A percentile compares a stretch with the other conserved stretches of the same genome.
Conservation (phyloP, 2,797 vertebrate species). For the Vespertilio murinus region DNA sequence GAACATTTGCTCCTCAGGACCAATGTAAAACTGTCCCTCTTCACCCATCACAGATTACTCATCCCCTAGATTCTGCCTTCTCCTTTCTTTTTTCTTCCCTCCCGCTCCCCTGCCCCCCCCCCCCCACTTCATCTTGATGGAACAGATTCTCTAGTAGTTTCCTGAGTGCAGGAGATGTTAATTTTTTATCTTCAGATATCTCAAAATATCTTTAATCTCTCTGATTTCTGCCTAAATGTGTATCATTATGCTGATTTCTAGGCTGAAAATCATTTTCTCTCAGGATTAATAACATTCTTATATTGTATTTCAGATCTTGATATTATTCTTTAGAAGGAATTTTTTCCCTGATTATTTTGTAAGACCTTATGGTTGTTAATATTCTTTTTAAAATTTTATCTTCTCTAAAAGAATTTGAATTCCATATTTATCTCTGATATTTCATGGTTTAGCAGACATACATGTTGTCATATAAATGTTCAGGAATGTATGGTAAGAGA, state of each 20-base stretch:
- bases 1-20: neutral
- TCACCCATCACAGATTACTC: neutral
- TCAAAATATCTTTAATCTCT: neutral
- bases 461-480: neutral
- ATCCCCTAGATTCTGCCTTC: neutral
- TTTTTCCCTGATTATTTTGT: neutral
- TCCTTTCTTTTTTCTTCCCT: accelerated
- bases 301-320: neutral
- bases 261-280: neutral
- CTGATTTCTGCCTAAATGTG: neutral
- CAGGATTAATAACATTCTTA: neutral
- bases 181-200: neutral
- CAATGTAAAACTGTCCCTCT: neutral
- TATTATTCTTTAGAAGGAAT: neutral
- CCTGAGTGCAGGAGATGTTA: neutral
- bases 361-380: neutral
- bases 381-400: neutral
- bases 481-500: neutral
- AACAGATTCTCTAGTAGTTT: neutral
- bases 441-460: neutral
- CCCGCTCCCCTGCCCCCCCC: too few relatives aligned
- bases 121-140: neutral
- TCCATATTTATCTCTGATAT: neutral
- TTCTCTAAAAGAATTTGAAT: neutral
- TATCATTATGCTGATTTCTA: neutral